Conservation (phyloP, 2,888 invertebrate species). For the Baronia brevicornis region DNA sequence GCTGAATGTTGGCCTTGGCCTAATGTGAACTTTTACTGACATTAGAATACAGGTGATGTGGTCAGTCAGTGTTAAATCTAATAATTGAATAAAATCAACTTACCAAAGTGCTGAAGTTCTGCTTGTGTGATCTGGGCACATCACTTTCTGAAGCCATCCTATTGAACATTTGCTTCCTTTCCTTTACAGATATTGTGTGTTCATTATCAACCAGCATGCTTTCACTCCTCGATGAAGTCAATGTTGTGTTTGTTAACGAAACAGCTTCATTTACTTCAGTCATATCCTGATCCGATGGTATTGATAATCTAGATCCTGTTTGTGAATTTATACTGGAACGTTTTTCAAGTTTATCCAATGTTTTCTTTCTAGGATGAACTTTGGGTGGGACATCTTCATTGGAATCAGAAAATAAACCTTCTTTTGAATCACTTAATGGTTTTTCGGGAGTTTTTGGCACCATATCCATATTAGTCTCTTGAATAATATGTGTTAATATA, state of each 20-base stretch:
- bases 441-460: conserved; percentile 19
- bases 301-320: conserved; percentile 30
- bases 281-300: conserved; percentile 35
- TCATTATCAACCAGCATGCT: conserved; percentile 66
- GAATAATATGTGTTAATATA: conserved; percentile 47
- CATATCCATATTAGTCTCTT: conserved; percentile 27
- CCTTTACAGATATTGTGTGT: conserved; percentile 90
- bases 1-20: conserved; percentile 13
- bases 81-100: conserved; percentile 33
- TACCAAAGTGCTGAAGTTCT: conserved; percentile 77
- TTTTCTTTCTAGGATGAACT: conserved; percentile 49
- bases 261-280: conserved; percentile 30
- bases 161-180: conserved; percentile 94
- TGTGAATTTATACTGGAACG: conserved; percentile 30
- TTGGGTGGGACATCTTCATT: conserved; percentile 46
- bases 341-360: conserved; percentile 49
- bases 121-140: conserved; percentile 69
- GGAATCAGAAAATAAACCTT: conserved; percentile 26
- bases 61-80: conserved; percentile 5
- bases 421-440: conserved; percentile 35
- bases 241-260: conserved; percentile 26
- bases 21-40: no score
- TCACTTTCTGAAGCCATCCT: conserved; percentile 90
- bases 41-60: no score
- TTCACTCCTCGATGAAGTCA: conserved; percentile 54